A percentile compares a stretch with the other conserved stretches of the same genome.
phyloP scores from a whole-genome alignment of 2,888 invertebrate genomes.

The Drosophila meridiana region DNA sequence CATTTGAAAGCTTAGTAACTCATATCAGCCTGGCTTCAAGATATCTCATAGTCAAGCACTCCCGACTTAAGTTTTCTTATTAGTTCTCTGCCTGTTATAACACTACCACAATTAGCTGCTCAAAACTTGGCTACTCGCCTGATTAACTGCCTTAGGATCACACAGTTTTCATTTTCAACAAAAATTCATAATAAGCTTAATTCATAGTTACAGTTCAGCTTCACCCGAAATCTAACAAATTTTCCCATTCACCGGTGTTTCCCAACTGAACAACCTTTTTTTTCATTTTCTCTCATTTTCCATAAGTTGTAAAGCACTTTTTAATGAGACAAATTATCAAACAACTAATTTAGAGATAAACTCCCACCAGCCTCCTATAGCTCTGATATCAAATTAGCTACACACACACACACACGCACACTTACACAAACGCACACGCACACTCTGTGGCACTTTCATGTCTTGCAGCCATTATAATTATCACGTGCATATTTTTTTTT shows the following conservation, averaged over 20 bases:
- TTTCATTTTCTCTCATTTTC: conserved; percentile 25
- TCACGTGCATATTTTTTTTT: conserved; percentile 64
- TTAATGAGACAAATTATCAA: conserved; percentile 49
- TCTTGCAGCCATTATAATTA: conserved; percentile 74
- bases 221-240: not conserved
- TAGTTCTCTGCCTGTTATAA: not conserved
- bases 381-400: conserved; percentile 22
- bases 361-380: conserved; percentile 29
- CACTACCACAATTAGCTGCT: not conserved
- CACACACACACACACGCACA: conserved; percentile 10
- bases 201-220: not conserved
- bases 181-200: not conserved
- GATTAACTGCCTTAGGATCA: not conserved
- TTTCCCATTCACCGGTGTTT: conserved; percentile 11
- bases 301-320: conserved; percentile 35
- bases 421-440: not conserved
- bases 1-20: no score
- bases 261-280: conserved; percentile 1
- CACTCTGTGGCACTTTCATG: conserved; percentile 53
- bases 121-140: not conserved
- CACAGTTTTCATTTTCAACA: conserved; percentile 3
- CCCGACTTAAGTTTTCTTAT: no score
- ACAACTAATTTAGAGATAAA: conserved; percentile 47
- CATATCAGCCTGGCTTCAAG: fast-evolving
- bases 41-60: not conserved